Conservation (phyloP, 2,797 vertebrate species). For the Lemur catta region DNA sequence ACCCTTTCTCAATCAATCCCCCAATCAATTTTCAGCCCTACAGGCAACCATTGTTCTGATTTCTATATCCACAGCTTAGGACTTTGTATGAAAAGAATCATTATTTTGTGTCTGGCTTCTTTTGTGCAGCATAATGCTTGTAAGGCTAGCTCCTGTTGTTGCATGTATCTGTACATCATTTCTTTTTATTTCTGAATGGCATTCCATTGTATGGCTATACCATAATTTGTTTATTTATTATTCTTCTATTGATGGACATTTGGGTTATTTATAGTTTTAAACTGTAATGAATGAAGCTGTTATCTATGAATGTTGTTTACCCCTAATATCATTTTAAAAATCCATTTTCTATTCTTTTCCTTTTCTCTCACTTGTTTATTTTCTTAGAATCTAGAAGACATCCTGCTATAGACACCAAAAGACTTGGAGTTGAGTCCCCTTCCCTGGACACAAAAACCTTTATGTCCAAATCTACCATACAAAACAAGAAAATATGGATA, state of each 20-base stretch:
- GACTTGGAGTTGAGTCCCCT: background rate
- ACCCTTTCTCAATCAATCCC: background rate
- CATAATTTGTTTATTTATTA: background rate
- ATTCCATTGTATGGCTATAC: background rate
- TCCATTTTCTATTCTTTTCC: background rate
- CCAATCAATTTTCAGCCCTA: too few species aligned
- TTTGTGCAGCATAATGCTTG: background rate
- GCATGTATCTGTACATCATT: background rate
- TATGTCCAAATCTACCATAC: background rate
- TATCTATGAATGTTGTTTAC: background rate
- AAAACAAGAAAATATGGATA: background rate
- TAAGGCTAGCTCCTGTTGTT: background rate
- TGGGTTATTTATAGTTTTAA: background rate
- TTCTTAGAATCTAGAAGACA: background rate
- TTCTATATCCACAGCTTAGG: background rate
- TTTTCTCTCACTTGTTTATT: background rate
- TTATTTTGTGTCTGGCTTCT: background rate
- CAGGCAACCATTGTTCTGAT: background rate
- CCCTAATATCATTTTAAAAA: background rate
- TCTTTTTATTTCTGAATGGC: background rate
- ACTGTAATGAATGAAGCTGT: background rate
- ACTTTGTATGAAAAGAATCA: background rate
- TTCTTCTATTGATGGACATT: background rate
- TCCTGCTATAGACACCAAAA: background rate
- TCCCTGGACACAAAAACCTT: background rate